These are phyloP conservation scores for Sebastiscus tertius DNA, from an alignment of 2,797 vertebrate genomes.

Conservation along the genomic window DNA sequence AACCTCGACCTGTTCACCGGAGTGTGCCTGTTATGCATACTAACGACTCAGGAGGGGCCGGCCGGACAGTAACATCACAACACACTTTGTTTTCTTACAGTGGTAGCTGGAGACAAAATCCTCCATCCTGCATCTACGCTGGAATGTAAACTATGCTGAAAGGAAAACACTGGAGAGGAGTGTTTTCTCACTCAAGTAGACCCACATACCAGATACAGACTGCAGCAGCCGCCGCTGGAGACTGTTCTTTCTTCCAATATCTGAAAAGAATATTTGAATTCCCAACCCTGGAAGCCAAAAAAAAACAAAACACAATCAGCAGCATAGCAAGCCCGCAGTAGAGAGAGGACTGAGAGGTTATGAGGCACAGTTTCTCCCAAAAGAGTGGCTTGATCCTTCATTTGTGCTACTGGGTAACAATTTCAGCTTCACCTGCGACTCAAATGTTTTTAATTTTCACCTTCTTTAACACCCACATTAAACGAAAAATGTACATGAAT, in stretches of 20 bases:
- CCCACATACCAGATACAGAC: slow-evolving; percentile 17
- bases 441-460: background rate
- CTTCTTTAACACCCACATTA: background rate
- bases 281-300: slow-evolving; percentile 8
- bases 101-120: slow-evolving; percentile 29
- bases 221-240: slow-evolving; percentile 10
- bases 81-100: slow-evolving; percentile 52
- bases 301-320: slow-evolving; percentile 31
- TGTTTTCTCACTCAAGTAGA: slow-evolving; percentile 20
- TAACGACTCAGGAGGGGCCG: slow-evolving; percentile 59
- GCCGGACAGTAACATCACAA: slow-evolving; percentile 43
- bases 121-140: slow-evolving; percentile 17
- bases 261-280: slow-evolving; percentile 44
- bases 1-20: slow-evolving; percentile 76
- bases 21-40: slow-evolving; percentile 80
- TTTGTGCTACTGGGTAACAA: background rate
- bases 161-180: slow-evolving; percentile 52
- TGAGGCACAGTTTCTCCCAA: background rate
- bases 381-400: background rate
- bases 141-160: slow-evolving; percentile 53
- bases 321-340: background rate
- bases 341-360: slow-evolving; percentile 5
- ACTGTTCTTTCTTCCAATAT: slow-evolving; percentile 19
- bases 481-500: background rate
- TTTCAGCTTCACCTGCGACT: background rate